These are phyloP conservation scores for Danio tinwini DNA, from an alignment of 2,797 vertebrate genomes.

Conservation along the genomic window DNA sequence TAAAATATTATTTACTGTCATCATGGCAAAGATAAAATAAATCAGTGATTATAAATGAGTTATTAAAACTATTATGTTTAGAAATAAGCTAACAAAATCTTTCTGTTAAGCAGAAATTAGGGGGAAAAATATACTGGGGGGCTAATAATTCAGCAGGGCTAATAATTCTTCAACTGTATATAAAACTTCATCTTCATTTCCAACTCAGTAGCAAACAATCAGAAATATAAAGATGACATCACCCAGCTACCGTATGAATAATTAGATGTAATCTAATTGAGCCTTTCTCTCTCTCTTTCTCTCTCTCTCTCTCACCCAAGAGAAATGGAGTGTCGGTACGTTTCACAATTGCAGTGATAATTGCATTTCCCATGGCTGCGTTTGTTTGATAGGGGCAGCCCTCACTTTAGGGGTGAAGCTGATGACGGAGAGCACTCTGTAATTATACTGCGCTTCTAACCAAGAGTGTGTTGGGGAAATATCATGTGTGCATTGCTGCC, in stretches of 20 bases:
- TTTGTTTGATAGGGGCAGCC: conserved; percentile 42
- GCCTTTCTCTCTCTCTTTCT: not conserved
- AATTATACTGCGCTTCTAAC: conserved; percentile 54
- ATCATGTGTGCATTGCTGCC: conserved; percentile 55
- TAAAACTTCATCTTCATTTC: not conserved
- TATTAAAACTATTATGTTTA: no score
- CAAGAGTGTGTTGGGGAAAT: conserved; percentile 52
- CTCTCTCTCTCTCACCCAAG: not conserved
- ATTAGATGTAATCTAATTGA: conserved; percentile 44
- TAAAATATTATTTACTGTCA: no score
- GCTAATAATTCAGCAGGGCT: no score
- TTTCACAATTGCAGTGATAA: conserved; percentile 53
- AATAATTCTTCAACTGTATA: no score
- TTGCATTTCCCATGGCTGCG: conserved; percentile 63
- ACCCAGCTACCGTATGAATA: conserved; percentile 29
- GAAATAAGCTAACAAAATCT: no score
- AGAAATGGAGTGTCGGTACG: conserved; percentile 26
- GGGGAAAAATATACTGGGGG: no score
- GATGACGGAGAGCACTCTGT: conserved; percentile 48
- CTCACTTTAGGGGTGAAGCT: conserved; percentile 51
- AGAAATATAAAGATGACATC: conserved; percentile 29
- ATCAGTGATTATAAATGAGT: no score
- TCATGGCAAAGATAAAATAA: no score
- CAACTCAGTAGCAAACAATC: not conserved
- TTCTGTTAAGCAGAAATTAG: no score